Percentiles rank a stretch among this genome's conserved stretches.
Conservation (phyloP, 2,113 vertebrate genomes). For the Rafetus swinhoei region DNA sequence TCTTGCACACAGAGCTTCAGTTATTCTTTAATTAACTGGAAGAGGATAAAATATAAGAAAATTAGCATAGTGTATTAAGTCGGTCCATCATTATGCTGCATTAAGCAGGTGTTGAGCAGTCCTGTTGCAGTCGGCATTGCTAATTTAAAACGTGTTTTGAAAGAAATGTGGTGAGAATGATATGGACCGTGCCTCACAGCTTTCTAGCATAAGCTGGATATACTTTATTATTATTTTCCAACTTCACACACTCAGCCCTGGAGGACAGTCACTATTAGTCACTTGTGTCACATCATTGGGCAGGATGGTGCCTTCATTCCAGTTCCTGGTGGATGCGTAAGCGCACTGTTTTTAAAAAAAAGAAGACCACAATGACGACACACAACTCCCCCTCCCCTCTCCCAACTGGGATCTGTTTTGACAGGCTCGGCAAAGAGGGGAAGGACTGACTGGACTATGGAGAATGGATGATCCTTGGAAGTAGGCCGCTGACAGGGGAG, state of each 20-base stretch:
- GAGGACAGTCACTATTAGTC: neutral
- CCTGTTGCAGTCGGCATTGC: neutral
- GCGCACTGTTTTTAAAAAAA: too few species aligned
- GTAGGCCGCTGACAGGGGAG: too few species aligned
- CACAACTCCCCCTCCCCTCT: too few species aligned
- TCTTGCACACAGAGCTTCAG: conserved; percentile 12
- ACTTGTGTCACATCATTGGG: too few species aligned
- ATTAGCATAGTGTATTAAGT: neutral
- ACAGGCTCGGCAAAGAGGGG: too few species aligned
- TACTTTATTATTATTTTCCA: neutral
- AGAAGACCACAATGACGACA: too few species aligned
- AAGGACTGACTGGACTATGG: too few species aligned
- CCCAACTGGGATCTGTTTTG: too few species aligned
- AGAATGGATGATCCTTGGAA: too few species aligned
- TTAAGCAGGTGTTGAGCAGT: neutral
- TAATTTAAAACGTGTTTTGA: conserved; percentile 39
- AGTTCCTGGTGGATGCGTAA: too few species aligned
- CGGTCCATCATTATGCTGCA: neutral
- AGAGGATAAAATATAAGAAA: neutral
- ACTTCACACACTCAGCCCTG: neutral
- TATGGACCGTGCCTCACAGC: neutral
- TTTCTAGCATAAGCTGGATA: conserved; percentile 14
- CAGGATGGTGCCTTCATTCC: too few species aligned
- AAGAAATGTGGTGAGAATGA: conserved; percentile 36
- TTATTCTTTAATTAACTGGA: neutral